Evolutionary conservation across 2,888 invertebrate genomes (phyloP).

Genomic region (Pammene fasciana): DNA sequence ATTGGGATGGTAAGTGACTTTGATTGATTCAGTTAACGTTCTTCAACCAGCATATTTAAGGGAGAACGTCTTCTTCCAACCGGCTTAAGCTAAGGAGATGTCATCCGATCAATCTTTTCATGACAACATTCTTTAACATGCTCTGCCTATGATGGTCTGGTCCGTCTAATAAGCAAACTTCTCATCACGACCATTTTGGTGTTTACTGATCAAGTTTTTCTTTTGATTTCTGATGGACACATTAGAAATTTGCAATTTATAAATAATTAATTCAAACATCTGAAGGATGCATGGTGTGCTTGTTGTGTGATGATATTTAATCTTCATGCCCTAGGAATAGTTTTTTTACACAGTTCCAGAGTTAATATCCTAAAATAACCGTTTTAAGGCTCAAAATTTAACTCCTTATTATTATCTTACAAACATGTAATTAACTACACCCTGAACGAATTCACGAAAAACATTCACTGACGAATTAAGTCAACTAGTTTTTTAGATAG

Average conservation of each 20-base stretch:
- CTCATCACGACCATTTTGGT: slow-evolving; percentile 14
- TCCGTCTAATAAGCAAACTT: slow-evolving; percentile 26
- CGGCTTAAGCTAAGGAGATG: slow-evolving; percentile 11
- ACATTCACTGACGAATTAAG: too few species aligned
- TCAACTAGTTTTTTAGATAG: too few species aligned
- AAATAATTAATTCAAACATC: background rate
- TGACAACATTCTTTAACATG: slow-evolving; percentile 26
- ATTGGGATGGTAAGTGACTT: slow-evolving; percentile 22
- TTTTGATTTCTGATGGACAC: slow-evolving; percentile 12
- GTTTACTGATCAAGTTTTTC: slow-evolving; percentile 24
- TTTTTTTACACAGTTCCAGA: background rate
- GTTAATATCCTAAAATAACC: too few species aligned
- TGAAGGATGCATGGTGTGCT: background rate
- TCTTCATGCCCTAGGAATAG: too few species aligned
- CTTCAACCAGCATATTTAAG: slow-evolving; percentile 11
- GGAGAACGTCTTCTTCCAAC: slow-evolving; percentile 15
- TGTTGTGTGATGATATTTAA: too few species aligned
- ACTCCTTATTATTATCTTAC: too few species aligned
- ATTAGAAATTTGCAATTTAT: background rate
- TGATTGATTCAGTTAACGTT: slow-evolving; percentile 32
- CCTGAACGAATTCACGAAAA: too few species aligned
- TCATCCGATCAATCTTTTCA: slow-evolving; percentile 12
- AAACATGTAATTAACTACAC: too few species aligned
- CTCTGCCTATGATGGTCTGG: slow-evolving; percentile 16
- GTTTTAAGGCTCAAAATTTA: too few species aligned